Base-by-base conservation (phyloP, 2,797 vertebrate species). In the Danio albolineatus region DNA sequence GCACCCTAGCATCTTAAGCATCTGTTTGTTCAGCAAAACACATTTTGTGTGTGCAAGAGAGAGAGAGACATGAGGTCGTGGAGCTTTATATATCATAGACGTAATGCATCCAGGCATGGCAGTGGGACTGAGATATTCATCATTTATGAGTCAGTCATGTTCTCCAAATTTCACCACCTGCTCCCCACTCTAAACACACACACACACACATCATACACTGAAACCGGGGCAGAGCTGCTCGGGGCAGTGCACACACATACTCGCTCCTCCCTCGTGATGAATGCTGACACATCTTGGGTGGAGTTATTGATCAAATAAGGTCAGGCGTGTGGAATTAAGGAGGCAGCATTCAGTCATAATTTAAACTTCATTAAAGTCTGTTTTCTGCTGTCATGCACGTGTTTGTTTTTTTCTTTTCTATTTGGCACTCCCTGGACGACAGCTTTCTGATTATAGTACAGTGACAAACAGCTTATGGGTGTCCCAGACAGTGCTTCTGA, bases 81-180 rank as follows among this genome's bases (percentile, higher is more conserved):
- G 2, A 43, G 53, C 51, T 48, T 73, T 53, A 81, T 78, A 67
- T 62, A 78, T 82, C 67, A 83, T 59, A 74, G 53, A 72, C 36
- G 73, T 70, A 65, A 70, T 54, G 78, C 57, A 73, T 70, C 12
- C 56, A 73, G 71, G 28, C 70, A 36, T 10, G 54, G 66, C 64
- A 48, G 54, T 53, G 36, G 57, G 39, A 74, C 73, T 57, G 70
- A 79, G 72, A 81, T 74, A 73, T 82, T 83, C 71, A 81, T 85
- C 72, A 85, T 84, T 85, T 79, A 84, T 81, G 78, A 85, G 73
- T 72, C 65, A 75, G 56, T 73, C 76, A 51, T 73, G 74, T 79
- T 83, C 64, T 82, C 72, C 64, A 73, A 82, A 84, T 80, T 83
- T 73, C 59, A 66, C 74, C 78, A 85, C 83, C 83, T 83, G 85